These are phyloP conservation scores for Platyrinchus mystaceus DNA, from an alignment of 2,797 vertebrate genomes.

Conservation along the genomic window DNA sequence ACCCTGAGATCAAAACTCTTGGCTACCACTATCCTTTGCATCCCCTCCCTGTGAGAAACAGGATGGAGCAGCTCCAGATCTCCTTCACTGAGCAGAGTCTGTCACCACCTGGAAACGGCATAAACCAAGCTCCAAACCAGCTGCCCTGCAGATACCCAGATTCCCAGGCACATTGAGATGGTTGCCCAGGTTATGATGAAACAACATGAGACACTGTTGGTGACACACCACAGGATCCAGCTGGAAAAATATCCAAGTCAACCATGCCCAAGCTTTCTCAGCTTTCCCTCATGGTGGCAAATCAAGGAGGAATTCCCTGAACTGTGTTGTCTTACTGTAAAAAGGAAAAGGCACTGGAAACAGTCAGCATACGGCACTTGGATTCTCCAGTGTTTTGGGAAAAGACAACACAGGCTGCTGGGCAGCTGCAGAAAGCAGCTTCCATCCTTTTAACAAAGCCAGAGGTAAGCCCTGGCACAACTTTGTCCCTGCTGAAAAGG, in stretches of 20 bases:
- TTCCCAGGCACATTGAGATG: not conserved
- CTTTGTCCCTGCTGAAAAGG: not conserved
- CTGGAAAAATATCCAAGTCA: not conserved
- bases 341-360: not conserved
- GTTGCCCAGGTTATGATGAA: not conserved
- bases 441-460: not conserved
- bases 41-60: not conserved
- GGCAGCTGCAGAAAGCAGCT: not conserved
- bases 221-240: not conserved
- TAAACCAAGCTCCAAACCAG: not conserved
- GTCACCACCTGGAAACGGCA: not conserved
- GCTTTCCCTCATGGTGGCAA: not conserved
- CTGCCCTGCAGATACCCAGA: not conserved
- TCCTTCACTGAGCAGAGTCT: not conserved
- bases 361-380: accelerated
- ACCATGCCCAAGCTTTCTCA: not conserved
- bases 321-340: not conserved
- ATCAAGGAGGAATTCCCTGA: not conserved
- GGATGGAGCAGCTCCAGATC: not conserved
- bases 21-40: not conserved
- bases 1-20: not conserved
- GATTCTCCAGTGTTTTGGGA: not conserved
- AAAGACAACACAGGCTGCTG: not conserved
- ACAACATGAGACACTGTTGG: not conserved
- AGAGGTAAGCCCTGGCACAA: not conserved